These are phyloP conservation scores for Melierax canorus DNA, from an alignment of 2,113 vertebrate species.

Conservation along the genomic window DNA sequence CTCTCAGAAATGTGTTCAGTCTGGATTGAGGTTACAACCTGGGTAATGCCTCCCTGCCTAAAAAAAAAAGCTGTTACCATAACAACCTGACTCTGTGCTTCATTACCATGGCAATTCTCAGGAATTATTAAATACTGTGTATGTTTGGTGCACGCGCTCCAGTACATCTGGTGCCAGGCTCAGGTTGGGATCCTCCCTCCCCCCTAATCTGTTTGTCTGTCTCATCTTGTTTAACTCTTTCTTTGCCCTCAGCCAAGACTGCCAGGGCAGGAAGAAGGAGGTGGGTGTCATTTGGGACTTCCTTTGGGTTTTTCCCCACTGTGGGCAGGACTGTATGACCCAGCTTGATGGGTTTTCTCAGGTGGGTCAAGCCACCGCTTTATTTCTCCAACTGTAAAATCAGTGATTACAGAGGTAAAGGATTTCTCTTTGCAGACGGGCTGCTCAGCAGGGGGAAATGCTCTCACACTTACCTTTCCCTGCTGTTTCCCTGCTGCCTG, in stretches of 20 bases:
- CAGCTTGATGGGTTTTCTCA: not conserved
- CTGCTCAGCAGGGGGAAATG: not conserved
- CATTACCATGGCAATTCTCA: constrained; percentile 59
- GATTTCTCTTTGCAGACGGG: not conserved
- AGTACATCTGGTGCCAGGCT: not conserved
- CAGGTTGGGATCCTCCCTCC: constrained; percentile 23
- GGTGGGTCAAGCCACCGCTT: not conserved
- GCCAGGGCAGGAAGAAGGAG: not conserved
- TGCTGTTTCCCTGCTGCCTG: not conserved
- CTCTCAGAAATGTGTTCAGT: not conserved
- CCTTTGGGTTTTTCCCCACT: not conserved
- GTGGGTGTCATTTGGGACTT: no score
- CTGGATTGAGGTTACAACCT: constrained; percentile 41
- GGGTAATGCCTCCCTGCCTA: constrained; percentile 24
- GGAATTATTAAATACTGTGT: constrained; percentile 53
- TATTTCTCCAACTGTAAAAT: not conserved
- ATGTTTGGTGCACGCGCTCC: constrained; percentile 27
- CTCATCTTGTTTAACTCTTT: constrained; percentile 21
- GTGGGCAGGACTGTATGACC: not conserved
- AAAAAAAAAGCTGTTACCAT: constrained; percentile 36
- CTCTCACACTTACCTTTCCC: not conserved
- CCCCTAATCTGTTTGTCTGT: not conserved
- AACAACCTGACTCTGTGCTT: constrained; percentile 38
- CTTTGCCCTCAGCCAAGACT: not conserved
- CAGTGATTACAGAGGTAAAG: not conserved